Conservation (phyloP, 2,888 invertebrate species). For the Lydus trimaculatus region DNA sequence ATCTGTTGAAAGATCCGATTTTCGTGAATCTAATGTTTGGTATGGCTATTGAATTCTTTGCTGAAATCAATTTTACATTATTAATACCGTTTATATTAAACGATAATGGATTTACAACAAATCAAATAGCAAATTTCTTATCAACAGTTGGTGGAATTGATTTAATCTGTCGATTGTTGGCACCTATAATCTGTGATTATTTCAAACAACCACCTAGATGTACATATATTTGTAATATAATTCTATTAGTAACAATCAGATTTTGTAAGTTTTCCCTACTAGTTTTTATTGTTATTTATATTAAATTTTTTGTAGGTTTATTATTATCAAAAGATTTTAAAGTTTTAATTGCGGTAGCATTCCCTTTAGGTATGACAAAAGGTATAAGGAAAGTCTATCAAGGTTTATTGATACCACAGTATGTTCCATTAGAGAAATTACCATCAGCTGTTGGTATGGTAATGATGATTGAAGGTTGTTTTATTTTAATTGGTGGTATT, state of each 20-base stretch:
- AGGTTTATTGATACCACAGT: constrained; percentile 71
- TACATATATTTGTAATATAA: constrained; percentile 71
- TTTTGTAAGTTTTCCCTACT: constrained; percentile 63
- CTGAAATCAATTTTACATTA: constrained; percentile 73
- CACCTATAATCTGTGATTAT: constrained; percentile 73
- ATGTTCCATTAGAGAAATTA: constrained; percentile 72
- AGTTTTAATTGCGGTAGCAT: constrained; percentile 58
- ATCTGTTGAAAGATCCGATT: constrained; percentile 70
- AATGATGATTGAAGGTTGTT: constrained; percentile 72
- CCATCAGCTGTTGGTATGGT: constrained; percentile 75
- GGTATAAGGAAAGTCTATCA: constrained; percentile 75
- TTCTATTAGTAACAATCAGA: constrained; percentile 67
- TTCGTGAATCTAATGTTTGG: constrained; percentile 74
- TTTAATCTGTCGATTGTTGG: constrained; percentile 68
- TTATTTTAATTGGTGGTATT: constrained; percentile 68
- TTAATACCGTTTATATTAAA: constrained; percentile 72
- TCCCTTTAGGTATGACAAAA: constrained; percentile 72
- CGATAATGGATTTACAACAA: constrained; percentile 67
- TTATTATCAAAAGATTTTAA: constrained; percentile 29
- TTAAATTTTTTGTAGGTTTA: constrained; percentile 25
- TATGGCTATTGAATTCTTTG: constrained; percentile 71
- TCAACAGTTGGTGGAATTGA: constrained; percentile 65
- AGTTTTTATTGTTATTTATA: background rate
- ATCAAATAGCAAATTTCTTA: constrained; percentile 69
- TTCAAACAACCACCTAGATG: constrained; percentile 68